Conservation (phyloP, 2,113 vertebrate genomes). For the Gadus chalcogrammus region DNA sequence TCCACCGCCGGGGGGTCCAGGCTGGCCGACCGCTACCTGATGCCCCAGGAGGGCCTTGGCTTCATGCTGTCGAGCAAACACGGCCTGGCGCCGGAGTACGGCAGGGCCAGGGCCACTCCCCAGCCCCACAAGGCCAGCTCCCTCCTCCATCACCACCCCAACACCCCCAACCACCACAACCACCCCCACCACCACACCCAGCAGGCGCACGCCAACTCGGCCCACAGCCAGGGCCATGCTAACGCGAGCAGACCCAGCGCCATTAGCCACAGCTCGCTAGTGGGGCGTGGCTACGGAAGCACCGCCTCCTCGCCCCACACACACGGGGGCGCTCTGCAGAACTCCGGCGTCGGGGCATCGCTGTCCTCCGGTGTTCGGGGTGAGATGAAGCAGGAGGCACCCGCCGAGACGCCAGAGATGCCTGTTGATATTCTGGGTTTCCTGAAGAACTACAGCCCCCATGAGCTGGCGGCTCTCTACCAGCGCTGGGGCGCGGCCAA, state of each 20-base stretch:
- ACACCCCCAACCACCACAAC: not conserved
- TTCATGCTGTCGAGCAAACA: conserved; percentile 78
- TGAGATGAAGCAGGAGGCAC: conserved; percentile 72
- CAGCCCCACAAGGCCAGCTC: conserved; percentile 55
- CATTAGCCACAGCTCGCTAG: conserved; percentile 56
- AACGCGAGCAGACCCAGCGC: conserved; percentile 44
- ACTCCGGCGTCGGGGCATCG: not conserved
- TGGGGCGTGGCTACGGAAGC: conserved; percentile 54
- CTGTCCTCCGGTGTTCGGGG: conserved; percentile 38
- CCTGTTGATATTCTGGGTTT: conserved; percentile 80
- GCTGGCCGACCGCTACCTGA: conserved; percentile 68
- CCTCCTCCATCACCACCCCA: not conserved
- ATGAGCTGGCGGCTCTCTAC: conserved; percentile 85
- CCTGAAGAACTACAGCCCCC: conserved; percentile 89
- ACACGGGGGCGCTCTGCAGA: conserved; percentile 17
- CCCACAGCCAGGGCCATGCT: conserved; percentile 50
- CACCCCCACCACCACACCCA: conserved; percentile 14
- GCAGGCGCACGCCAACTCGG: conserved; percentile 44
- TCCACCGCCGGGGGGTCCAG: conserved; percentile 53
- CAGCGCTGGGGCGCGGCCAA: conserved; percentile 84
- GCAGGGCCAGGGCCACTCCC: conserved; percentile 65
- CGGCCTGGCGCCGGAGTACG: conserved; percentile 65
- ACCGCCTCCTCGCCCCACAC: conserved; percentile 37
- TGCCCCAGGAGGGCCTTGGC: conserved; percentile 64
- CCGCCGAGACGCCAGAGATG: conserved; percentile 73